Conservation (phyloP, 2,797 vertebrate species). For the Chromis chromis region DNA sequence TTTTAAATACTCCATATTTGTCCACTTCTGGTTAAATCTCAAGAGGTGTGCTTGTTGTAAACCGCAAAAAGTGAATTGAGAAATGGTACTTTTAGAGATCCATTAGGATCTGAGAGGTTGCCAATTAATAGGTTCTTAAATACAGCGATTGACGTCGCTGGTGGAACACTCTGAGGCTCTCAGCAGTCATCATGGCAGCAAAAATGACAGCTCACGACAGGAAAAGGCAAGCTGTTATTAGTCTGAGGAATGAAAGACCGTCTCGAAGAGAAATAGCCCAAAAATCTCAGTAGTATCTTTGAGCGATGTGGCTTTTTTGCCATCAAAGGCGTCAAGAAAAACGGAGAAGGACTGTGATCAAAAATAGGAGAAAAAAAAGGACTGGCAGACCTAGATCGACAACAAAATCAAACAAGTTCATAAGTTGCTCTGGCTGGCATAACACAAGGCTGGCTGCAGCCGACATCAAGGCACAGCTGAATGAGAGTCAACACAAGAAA, state of each 20-base stretch:
- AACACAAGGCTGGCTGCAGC: slow-evolving; percentile 25
- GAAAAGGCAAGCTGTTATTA: slow-evolving; percentile 66
- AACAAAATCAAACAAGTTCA: slow-evolving; percentile 59
- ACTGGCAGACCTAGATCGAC: slow-evolving; percentile 26
- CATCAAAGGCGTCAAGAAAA: slow-evolving; percentile 44
- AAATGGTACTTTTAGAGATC: slow-evolving; percentile 53
- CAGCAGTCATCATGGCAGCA: slow-evolving; percentile 60
- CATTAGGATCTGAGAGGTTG: slow-evolving; percentile 64
- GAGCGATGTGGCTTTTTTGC: slow-evolving; percentile 27
- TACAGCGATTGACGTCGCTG: slow-evolving; percentile 34
- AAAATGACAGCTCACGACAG: slow-evolving; percentile 63
- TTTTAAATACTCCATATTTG: slow-evolving; percentile 9
- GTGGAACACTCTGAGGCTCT: slow-evolving; percentile 59
- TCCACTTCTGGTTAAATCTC: slow-evolving; percentile 8
- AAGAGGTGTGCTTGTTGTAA: not conserved
- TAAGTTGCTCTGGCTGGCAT: slow-evolving; percentile 23
- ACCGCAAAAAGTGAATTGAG: slow-evolving; percentile 15
- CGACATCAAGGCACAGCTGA: slow-evolving; percentile 48
- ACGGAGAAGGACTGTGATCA: slow-evolving; percentile 32
- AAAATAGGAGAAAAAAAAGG: slow-evolving; percentile 18
- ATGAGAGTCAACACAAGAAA: slow-evolving; percentile 42
- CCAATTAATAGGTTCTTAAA: slow-evolving; percentile 66
- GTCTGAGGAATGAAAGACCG: slow-evolving; percentile 51
- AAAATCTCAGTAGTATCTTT: slow-evolving; percentile 26
- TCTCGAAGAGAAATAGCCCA: slow-evolving; percentile 38